Base-by-base conservation (phyloP, 2,113 vertebrate genomes). In the Corvus hawaiiensis region DNA sequence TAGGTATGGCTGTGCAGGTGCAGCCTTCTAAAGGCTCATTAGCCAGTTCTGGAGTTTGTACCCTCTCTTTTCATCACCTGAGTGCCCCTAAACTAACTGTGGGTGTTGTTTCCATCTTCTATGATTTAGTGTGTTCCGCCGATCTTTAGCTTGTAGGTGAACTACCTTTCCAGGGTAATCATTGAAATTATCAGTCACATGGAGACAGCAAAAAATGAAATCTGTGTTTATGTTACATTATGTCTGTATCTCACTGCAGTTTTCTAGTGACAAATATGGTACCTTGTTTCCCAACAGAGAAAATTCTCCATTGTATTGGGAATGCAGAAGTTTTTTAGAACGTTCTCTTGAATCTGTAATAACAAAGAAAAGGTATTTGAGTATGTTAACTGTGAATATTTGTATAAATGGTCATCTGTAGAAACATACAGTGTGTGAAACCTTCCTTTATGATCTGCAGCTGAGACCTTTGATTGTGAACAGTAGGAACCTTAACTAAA, bases 401-500 rank as follows among this genome's bases (percentile, higher is more conserved):
- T 93, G 16, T 90, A 26, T 87, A 90, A 96, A 92, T 33, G 86
- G 76, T 95, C 90, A 89, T 64, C 86, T 72, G n/a, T 68, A 82
- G 86, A 90, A 96, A 78, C 13, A 56, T 27, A 75, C 10, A 41
- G 75, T 48, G 23, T 77, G 37, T 75, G 61, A 94, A 97, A 84
- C 83, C 56, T 61, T 94, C 48, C 52, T 93, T 86, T 91, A 56
- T 67, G 90, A 84, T 95, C 88, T 94, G 92, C 88, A 96, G 94
- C 94, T 94, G 93, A 96, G 92, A 93, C 92, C 94, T 96, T 96
- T 96, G 94, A 95, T 96, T 92, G 93, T 87, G 73, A 96, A 92
- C 96, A 95, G 90, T 94, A 73, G 92, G 96, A 96, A 64, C 41
- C 91, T 88, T 84, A 84, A 78, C 56, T 94, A 92, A 94, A 95